Percentiles rank a stretch among this genome's conserved stretches.
These are phyloP conservation scores for Hydrozoanthus tunicans DNA, from an alignment of 64 coral and sea anemone genomes.

Conservation along the genomic window DNA sequence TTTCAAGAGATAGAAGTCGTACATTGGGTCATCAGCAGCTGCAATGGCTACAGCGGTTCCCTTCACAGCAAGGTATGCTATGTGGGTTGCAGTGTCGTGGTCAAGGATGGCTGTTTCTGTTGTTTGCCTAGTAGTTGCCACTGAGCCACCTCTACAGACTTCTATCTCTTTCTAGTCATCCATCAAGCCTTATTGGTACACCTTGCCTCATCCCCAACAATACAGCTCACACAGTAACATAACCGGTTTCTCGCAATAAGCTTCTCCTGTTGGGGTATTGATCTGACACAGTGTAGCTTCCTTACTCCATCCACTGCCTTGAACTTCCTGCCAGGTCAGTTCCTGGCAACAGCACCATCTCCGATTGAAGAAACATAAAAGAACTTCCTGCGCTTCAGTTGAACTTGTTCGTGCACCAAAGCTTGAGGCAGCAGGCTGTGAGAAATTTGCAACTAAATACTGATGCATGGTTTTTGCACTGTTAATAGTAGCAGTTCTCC, in stretches of 20 bases:
- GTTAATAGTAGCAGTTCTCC: conserved; percentile 27
- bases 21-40: conserved; percentile 55
- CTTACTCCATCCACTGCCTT: conserved; percentile 11
- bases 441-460: conserved; percentile 34
- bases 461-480: conserved; percentile 44
- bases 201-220: conserved; percentile 41
- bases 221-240: conserved; percentile 48
- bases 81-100: conserved; percentile 52
- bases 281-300: conserved; percentile 21
- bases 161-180: conserved; percentile 50
- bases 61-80: conserved; percentile 55
- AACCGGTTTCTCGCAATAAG: conserved; percentile 20
- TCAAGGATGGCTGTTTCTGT: conserved; percentile 34
- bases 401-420: conserved; percentile 30
- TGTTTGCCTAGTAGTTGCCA: conserved; percentile 61
- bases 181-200: conserved; percentile 43
- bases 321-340: conserved; percentile 25
- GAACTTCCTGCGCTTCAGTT: not conserved
- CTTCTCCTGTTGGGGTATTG: conserved; percentile 22
- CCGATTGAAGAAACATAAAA: conserved; percentile 10
- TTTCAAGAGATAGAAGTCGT: conserved; percentile 49
- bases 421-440: conserved; percentile 14
- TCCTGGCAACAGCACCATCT: conserved; percentile 12
- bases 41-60: conserved; percentile 57
- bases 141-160: conserved; percentile 9